Conservation (phyloP, 1,140 invertebrate genomes). For the Varroa destructor region DNA sequence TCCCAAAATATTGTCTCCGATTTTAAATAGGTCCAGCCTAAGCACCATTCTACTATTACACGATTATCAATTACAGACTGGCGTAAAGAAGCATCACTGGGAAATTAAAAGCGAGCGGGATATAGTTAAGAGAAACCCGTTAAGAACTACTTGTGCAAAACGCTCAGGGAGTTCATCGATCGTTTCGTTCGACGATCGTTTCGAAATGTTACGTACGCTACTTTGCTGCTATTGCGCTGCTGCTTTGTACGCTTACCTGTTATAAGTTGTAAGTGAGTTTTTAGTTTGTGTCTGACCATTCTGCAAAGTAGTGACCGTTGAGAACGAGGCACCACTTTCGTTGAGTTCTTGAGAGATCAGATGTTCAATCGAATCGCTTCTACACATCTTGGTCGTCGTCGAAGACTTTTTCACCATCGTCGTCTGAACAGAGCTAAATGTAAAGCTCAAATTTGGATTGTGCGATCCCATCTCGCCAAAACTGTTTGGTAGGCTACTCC, state of each 20-base stretch:
- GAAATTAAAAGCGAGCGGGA: no score
- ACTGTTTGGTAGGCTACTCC: conserved; percentile 14
- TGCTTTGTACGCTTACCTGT: neutral
- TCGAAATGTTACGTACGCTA: no score
- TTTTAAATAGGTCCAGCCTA: no score
- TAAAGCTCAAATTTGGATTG: conserved; percentile 9
- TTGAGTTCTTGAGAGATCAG: conserved; percentile 19
- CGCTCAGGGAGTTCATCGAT: no score
- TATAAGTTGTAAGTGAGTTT: conserved; percentile 9
- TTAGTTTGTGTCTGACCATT: conserved; percentile 23
- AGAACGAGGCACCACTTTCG: conserved; percentile 23
- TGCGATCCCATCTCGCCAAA: neutral
- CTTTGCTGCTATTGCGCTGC: neutral
- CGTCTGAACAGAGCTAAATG: conserved; percentile 21
- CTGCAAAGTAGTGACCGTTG: conserved; percentile 14
- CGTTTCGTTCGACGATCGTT: no score
- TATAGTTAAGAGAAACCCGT: no score
- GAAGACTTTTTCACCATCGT: conserved; percentile 23
- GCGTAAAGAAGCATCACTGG: no score
- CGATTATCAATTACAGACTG: no score
- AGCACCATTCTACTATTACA: no score
- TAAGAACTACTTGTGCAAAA: no score
- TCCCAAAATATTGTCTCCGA: neutral
- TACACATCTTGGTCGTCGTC: conserved; percentile 17
- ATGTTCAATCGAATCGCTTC: conserved; percentile 25